Evolutionary conservation across 1,140 invertebrate genomes (phyloP).

Genomic region (Drosophila insularis): DNA sequence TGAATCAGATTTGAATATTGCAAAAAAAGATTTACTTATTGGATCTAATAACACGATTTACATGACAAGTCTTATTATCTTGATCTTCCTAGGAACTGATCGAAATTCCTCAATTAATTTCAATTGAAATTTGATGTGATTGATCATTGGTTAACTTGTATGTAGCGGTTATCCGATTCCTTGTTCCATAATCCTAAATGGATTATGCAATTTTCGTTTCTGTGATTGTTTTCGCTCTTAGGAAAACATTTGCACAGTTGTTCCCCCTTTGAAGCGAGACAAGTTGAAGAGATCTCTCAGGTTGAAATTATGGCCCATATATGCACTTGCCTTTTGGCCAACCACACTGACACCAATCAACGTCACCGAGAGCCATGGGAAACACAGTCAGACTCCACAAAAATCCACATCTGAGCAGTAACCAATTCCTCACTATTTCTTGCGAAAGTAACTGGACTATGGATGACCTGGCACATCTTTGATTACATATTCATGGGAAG

Average conservation of each 20-base stretch:
- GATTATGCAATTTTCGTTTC: background rate
- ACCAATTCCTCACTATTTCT: background rate
- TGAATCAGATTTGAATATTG: too few species aligned
- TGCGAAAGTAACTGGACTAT: conserved; percentile 35
- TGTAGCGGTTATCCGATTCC: background rate
- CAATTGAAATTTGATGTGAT: background rate
- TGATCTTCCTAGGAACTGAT: too few species aligned
- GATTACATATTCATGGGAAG: conserved; percentile 25
- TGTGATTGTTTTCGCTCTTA: background rate
- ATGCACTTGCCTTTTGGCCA: conserved; percentile 2
- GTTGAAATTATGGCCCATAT: conserved; percentile 8
- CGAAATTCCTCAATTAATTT: background rate
- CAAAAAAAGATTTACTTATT: too few species aligned
- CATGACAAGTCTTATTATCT: too few species aligned
- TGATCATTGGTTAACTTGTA: background rate
- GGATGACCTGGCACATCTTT: conserved; percentile 60
- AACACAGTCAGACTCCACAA: conserved; percentile 32
- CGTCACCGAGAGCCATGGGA: conserved; percentile 23
- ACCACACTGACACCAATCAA: conserved; percentile 23
- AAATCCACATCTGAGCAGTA: background rate
- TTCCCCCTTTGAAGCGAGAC: background rate
- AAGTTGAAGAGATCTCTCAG: background rate
- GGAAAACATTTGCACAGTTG: background rate
- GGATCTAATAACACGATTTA: too few species aligned
- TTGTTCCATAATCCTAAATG: conserved; percentile 2